phyloP scores from a whole-genome alignment of 2,888 invertebrate genomes.

The Ormyrus nitidulus region DNA sequence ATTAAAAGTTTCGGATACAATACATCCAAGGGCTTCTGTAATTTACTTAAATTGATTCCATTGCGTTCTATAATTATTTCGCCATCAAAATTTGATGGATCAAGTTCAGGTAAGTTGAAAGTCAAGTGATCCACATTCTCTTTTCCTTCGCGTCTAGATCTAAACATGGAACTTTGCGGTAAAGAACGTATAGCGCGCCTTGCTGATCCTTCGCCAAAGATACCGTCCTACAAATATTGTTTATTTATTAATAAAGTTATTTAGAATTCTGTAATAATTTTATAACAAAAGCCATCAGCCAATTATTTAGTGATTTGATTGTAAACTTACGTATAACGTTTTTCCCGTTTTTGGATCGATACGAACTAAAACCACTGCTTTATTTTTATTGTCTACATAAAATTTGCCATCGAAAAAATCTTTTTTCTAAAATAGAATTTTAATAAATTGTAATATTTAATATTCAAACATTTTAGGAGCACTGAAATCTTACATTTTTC shows the following conservation, averaged over 20 bases:
- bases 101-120: not conserved
- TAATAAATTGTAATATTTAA: not conserved
- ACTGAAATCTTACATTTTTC: not conserved
- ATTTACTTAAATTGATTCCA: not conserved
- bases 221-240: not conserved
- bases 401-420: not conserved
- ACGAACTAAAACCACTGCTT: not conserved
- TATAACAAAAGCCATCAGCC: not conserved
- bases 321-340: constrained; percentile 1
- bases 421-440: not conserved
- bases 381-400: not conserved
- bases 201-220: not conserved
- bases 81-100: not conserved
- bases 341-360: not conserved
- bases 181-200: not conserved
- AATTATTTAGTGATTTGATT: too few relatives aligned
- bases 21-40: not conserved
- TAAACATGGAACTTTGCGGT: not conserved
- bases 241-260: not conserved
- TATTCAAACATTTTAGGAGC: not conserved
- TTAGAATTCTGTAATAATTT: not conserved
- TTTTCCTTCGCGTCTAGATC: not conserved
- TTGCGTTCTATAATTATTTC: not conserved
- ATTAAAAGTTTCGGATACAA: constrained; percentile 8
- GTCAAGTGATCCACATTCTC: too few relatives aligned